Evolutionary conservation across 2,888 invertebrate genomes (phyloP).

Genomic region (Phaonia tiefii): DNA sequence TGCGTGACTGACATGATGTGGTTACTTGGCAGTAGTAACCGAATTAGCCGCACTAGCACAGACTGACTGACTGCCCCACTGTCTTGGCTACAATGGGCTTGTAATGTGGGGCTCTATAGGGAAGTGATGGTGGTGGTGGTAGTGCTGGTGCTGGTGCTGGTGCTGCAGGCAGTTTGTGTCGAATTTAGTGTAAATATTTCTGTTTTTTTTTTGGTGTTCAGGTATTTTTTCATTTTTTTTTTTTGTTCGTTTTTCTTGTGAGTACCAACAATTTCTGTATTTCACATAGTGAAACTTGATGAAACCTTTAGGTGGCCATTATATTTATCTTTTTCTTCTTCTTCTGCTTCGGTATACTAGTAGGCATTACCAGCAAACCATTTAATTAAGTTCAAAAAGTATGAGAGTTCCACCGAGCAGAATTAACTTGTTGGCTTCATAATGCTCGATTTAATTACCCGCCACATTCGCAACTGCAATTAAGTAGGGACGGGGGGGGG

Average conservation of each 20-base stretch:
- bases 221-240: neutral
- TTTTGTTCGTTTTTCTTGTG: slow-evolving; percentile 49
- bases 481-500: neutral
- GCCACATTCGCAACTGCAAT: slow-evolving; percentile 33
- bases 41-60: no score
- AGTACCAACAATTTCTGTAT: slow-evolving; percentile 56
- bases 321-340: no score
- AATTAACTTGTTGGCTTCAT: slow-evolving; percentile 21
- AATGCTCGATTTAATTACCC: slow-evolving; percentile 25
- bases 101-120: no score
- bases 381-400: slow-evolving; percentile 59
- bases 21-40: slow-evolving; percentile 1
- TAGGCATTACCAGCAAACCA: neutral
- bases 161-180: no score
- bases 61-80: slow-evolving; percentile 27
- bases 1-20: slow-evolving; percentile 5
- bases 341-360: no score
- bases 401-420: slow-evolving; percentile 31
- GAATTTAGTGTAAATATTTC: slow-evolving; percentile 12
- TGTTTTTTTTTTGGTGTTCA: slow-evolving; percentile 2
- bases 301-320: slow-evolving; percentile 23
- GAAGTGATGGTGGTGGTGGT: no score
- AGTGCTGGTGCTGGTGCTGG: no score
- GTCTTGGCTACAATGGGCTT: slow-evolving; percentile 10
- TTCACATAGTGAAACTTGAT: slow-evolving; percentile 59